Base-by-base conservation (phyloP, 1,140 invertebrate genomes). In the Halictus rubicundus region DNA sequence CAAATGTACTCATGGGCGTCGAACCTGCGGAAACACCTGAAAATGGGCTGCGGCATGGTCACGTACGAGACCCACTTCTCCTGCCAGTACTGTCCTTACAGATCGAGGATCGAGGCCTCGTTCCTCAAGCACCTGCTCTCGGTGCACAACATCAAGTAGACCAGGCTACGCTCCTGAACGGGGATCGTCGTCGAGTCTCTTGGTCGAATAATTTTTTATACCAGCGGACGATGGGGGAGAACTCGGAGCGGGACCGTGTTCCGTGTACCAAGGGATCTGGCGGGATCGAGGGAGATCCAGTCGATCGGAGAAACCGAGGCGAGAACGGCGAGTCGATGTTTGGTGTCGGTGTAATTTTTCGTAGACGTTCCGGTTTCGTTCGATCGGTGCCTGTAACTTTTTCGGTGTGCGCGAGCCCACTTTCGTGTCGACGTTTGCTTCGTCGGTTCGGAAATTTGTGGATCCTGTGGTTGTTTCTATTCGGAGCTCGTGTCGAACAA, bases 71-170 rank as follows among this genome's bases (percentile, higher is more conserved):
- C 94, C 2, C 92, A 93, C 83, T 94, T 94, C 87, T 91, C 92
- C 70, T 95, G 94, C 87, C 92, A 93, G 39, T 93, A 93, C 82
- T 95, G 94, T 86, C 93, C 93, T 19, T 93, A 94, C 80, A 93
- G 92, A 82, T 94, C 93, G 54, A 92, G 92, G 78, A 91, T 92
- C 66, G 90, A 93, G 87, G 91, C 94, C n/a, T 92, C 91, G 71
- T 93, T 93, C 72, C 75, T 93, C 61, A 92, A 92, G 71, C 92
- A 93, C 65, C 84, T 93, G 21, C 87, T 93, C n/a, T 92, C 92
- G 39, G 92, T 93, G 60, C 92, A 93, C 77, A 92, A 93, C 78
- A 93, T 93, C 89, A 93, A 93, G 84, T 93, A 91, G 87, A 87
- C 66, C 32, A 25, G 27, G 59, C 73, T 54, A 0, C n/a, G 42